A percentile compares a stretch with the other conserved stretches of the same genome.
Conservation (phyloP, 2,797 vertebrate species). For the Remorina albescens region DNA sequence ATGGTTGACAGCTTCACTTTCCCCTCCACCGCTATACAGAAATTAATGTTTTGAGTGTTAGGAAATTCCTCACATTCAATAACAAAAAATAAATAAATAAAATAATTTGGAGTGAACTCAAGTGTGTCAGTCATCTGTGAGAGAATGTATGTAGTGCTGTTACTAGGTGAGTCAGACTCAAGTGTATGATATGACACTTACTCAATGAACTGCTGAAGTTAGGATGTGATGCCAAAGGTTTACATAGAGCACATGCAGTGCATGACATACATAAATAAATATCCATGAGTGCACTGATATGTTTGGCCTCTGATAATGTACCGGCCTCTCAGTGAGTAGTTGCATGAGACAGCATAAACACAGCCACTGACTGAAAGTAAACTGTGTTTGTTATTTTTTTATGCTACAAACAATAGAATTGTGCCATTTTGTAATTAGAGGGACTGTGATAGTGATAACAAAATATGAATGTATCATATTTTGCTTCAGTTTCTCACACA, state of each 20-base stretch:
- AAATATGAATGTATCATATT: constrained; percentile 22
- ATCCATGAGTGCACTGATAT: not conserved
- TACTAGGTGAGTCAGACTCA: not conserved
- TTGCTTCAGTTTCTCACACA: constrained; percentile 1
- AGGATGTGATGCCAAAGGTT: not conserved
- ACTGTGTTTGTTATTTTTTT: not conserved
- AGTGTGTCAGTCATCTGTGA: constrained; percentile 11
- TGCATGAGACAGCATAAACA: constrained; percentile 7
- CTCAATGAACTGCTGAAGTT: not conserved
- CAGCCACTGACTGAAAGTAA: not conserved
- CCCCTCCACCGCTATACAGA: not conserved
- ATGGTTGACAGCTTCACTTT: constrained; percentile 13
- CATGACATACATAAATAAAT: constrained; percentile 2
- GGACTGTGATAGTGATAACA: not conserved
- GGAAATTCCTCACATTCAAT: not conserved
- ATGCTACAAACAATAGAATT: not conserved
- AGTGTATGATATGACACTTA: not conserved
- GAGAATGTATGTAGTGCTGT: not conserved
- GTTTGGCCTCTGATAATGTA: not conserved
- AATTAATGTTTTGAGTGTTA: constrained; percentile 5
- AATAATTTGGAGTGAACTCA: constrained; percentile 32
- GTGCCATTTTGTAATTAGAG: not conserved
- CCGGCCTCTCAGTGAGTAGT: constrained; percentile 13
- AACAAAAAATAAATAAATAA: constrained; percentile 9
- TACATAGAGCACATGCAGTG: not conserved